These are phyloP conservation scores for Synergus japonicus DNA, from an alignment of 2,888 invertebrate species.

Conservation along the genomic window DNA sequence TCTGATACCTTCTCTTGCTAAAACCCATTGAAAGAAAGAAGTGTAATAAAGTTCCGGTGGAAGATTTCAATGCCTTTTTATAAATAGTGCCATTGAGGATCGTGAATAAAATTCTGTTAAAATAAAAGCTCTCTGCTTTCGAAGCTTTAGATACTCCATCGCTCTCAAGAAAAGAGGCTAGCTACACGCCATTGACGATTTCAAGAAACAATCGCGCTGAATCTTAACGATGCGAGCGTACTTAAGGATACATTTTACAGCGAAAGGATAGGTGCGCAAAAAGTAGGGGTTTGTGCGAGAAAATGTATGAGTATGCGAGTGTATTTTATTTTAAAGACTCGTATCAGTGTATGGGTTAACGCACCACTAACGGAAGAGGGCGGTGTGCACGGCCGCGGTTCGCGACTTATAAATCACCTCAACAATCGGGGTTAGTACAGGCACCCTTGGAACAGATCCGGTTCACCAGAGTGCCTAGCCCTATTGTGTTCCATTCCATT, in stretches of 20 bases:
- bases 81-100: conserved; percentile 3
- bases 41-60: neutral
- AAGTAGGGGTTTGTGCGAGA: conserved; percentile 39
- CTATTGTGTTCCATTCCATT: conserved; percentile 59
- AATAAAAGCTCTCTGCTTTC: conserved; percentile 30
- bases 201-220: conserved; percentile 38
- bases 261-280: conserved; percentile 40
- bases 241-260: conserved; percentile 37
- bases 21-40: neutral
- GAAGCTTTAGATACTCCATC: conserved; percentile 29
- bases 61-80: neutral
- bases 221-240: conserved; percentile 36
- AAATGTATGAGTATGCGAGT: conserved; percentile 5
- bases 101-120: conserved; percentile 11
- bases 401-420: conserved; percentile 64
- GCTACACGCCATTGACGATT: conserved; percentile 37
- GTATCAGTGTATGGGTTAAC: conserved; percentile 43
- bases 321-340: conserved; percentile 13
- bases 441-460: conserved; percentile 63
- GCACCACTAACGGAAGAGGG: conserved; percentile 49
- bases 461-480: conserved; percentile 58
- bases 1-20: neutral
- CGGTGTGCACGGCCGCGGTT: conserved; percentile 49
- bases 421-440: conserved; percentile 62
- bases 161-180: conserved; percentile 21